Conservation (phyloP, 2,888 invertebrate species). For the Camptogramma bilineatum region DNA sequence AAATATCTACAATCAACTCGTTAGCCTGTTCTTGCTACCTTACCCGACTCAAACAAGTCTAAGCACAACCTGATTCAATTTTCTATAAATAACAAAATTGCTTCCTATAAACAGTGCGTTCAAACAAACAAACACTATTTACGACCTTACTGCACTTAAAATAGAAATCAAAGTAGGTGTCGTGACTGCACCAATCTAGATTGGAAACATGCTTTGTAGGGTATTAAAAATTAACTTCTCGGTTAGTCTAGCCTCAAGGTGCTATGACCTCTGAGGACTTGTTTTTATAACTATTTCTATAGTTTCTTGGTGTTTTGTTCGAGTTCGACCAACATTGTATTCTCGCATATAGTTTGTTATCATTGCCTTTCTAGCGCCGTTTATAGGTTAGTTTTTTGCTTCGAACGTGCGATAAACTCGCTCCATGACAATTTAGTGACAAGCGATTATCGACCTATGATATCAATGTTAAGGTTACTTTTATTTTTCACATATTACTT, state of each 20-base stretch:
- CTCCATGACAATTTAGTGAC: too few relatives aligned
- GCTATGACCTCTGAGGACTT: slow-evolving; percentile 45
- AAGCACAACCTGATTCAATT: slow-evolving; percentile 41
- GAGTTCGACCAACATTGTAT: background rate
- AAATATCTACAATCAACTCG: slow-evolving; percentile 28
- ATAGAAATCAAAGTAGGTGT: slow-evolving; percentile 28
- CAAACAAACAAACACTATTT: slow-evolving; percentile 11
- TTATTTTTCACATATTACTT: too few relatives aligned
- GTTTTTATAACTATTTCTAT: slow-evolving; percentile 28
- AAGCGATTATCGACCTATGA: too few relatives aligned
- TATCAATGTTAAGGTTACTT: too few relatives aligned
- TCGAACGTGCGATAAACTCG: too few relatives aligned
- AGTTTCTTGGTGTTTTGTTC: slow-evolving; percentile 8
- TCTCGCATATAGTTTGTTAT: too few relatives aligned
- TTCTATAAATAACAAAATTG: slow-evolving; percentile 43
- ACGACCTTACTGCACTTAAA: slow-evolving; percentile 15
- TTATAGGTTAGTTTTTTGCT: too few relatives aligned
- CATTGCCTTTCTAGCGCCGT: too few relatives aligned
- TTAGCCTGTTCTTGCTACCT: slow-evolving; percentile 29
- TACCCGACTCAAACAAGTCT: slow-evolving; percentile 29
- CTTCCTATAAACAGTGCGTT: slow-evolving; percentile 41
- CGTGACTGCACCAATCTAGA: slow-evolving; percentile 40
- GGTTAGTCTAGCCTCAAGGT: slow-evolving; percentile 54
- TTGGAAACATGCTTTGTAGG: slow-evolving; percentile 45
- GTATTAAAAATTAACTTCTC: slow-evolving; percentile 57